Percentiles rank a stretch among this genome's conserved stretches.
phyloP scores from a whole-genome alignment of 1,140 invertebrate species.

The Drosophila paulistorum region DNA sequence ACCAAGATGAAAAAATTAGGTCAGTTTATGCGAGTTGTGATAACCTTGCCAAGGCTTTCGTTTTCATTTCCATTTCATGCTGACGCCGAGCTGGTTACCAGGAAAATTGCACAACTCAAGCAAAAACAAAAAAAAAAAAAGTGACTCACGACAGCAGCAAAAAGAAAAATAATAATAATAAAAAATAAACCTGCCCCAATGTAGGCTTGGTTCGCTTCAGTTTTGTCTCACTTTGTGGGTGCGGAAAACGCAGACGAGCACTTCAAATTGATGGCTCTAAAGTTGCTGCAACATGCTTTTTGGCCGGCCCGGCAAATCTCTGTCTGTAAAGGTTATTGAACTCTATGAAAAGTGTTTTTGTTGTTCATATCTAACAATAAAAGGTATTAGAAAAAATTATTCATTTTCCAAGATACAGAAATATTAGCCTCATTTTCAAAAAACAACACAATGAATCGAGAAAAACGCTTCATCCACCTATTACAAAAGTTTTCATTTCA shows the following conservation, averaged over 20 bases:
- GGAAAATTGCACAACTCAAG: conserved; percentile 17
- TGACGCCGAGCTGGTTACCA: conserved; percentile 5
- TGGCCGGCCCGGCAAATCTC: conserved; percentile 26
- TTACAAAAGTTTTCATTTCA: conserved; percentile 71
- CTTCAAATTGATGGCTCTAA: conserved; percentile 34
- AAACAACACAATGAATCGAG: conserved; percentile 4
- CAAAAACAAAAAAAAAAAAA: background rate
- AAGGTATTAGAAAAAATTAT: conserved; percentile 28
- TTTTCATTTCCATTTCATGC: conserved; percentile 12
- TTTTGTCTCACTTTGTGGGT: conserved; percentile 34
- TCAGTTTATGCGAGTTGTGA: conserved; percentile 8
- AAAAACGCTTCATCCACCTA: conserved; percentile 30
- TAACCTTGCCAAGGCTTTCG: conserved; percentile 23
- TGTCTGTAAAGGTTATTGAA: conserved; percentile 54
- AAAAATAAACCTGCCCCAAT: conserved; percentile 9
- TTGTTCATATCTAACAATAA: conserved; percentile 18
- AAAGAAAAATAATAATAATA: conserved; percentile 17
- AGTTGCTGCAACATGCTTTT: conserved; percentile 17
- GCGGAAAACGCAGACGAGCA: conserved; percentile 53
- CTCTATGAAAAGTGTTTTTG: conserved; percentile 42
- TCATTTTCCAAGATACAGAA: conserved; percentile 68
- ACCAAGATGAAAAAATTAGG: background rate
- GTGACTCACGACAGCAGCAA: conserved; percentile 30
- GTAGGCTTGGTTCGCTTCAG: conserved; percentile 34
- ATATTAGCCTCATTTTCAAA: conserved; percentile 69